Conservation (phyloP, 2,888 invertebrate genomes). For the Napeogenes inachia region DNA sequence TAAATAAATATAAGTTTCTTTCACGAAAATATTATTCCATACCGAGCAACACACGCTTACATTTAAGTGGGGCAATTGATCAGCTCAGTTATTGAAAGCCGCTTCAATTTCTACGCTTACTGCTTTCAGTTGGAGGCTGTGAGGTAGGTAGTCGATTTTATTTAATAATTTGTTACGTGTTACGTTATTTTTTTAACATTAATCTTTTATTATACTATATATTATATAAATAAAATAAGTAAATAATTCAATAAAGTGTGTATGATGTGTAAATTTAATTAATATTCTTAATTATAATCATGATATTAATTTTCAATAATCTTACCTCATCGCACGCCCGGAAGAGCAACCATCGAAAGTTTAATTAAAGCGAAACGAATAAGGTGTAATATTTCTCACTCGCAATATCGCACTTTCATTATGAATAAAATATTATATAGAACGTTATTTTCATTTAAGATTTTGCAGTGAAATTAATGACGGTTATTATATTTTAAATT, state of each 20-base stretch:
- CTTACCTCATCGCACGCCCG: constrained; percentile 40
- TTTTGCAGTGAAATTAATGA: constrained; percentile 9
- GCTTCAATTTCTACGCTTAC: constrained; percentile 59
- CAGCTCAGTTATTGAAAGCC: constrained; percentile 68
- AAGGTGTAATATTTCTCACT: constrained; percentile 68
- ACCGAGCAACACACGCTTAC: constrained; percentile 8
- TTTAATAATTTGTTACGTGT: not conserved
- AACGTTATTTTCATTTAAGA: constrained; percentile 20
- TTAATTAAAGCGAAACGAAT: constrained; percentile 73
- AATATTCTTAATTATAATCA: not conserved
- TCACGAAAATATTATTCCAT: not conserved
- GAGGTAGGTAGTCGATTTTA: constrained; percentile 38
- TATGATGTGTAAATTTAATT: no score
- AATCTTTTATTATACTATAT: no score
- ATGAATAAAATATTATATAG: constrained; percentile 32
- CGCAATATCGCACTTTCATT: constrained; percentile 39
- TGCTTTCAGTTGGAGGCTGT: constrained; percentile 41
- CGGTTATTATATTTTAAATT: constrained; percentile 13
- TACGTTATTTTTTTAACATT: not conserved
- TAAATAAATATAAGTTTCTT: not conserved
- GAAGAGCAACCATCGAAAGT: constrained; percentile 57
- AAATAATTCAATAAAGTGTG: no score
- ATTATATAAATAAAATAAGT: no score
- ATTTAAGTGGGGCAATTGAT: constrained; percentile 58
- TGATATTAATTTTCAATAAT: not conserved